Base-by-base conservation (phyloP, 2,113 vertebrate genomes). In the Struthidea cinerea region DNA sequence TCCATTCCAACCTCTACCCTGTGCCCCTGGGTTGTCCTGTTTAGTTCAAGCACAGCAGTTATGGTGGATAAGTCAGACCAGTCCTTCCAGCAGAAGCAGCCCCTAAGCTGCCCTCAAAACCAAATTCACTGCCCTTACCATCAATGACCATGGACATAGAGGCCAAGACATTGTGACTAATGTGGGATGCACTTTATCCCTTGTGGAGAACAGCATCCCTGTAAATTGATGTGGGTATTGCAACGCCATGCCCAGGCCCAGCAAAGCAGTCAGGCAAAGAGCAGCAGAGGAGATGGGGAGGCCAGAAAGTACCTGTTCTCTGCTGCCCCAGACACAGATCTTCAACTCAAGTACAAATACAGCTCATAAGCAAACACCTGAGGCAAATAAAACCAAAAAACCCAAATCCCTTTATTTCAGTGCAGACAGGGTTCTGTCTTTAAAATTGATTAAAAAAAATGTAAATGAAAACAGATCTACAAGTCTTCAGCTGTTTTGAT, bases 191-290 rank as follows among this genome's bases (percentile, higher is more conserved):
- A 13, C 50, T 78, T 69, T 39, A 44, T 30, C 11, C 17, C 13
- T 39, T 10, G 32, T 18, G 42, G 33, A 33, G 30, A 56, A 15
- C 39, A 60, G 2, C 67, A 52, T 13, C 49, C 4, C 33, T 4
- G 2, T 22, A 19, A 83, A 41, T 2, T 61, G 41, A 14, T 3
- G 2, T 28, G 23, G 17, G 6, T 50, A 12, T 18, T 5, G 4
- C 27, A 42, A 28, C 0, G 0, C 27, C 27, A 11, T 7, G 16
- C 32, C 18, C 32, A 9, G 32, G 19, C 26, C 80, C 30, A 67
- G 7, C 68, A 63, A 52, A 76, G 11, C 23, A n/a, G 30, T 30
- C n/a, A 30, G 71, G n/a, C n/a, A 57, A 68, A 35, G 21, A 60
- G 44, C 28, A 37, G 44, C 27, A 3, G 6, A 26, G 57, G 30